phyloP scores from a whole-genome alignment of 2,113 vertebrate genomes.

The Xenopus laevis region DNA sequence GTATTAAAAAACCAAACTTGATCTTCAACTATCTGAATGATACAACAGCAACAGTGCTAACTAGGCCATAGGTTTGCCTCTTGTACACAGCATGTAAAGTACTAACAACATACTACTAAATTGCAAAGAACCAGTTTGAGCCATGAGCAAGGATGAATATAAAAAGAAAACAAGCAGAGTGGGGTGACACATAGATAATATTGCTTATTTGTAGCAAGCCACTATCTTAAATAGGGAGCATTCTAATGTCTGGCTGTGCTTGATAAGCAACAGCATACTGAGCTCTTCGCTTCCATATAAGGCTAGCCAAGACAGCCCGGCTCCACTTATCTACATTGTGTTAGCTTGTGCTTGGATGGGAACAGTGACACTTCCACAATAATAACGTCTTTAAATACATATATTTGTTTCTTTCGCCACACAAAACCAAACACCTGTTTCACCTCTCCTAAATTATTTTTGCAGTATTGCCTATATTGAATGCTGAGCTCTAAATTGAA shows the following conservation, averaged over 20 bases:
- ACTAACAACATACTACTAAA: too few relatives aligned
- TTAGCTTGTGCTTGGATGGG: conserved; percentile 23
- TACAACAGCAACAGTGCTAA: too few relatives aligned
- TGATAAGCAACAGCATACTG: conserved; percentile 25
- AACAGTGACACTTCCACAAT: conserved; percentile 26
- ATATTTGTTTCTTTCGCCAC: too few relatives aligned
- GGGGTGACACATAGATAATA: conserved; percentile 21
- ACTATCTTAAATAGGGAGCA: conserved; percentile 29
- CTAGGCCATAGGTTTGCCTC: too few relatives aligned
- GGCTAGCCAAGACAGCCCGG: conserved; percentile 9
- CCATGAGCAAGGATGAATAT: too few relatives aligned
- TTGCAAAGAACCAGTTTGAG: too few relatives aligned
- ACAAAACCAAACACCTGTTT: too few relatives aligned
- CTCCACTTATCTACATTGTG: conserved; percentile 25
- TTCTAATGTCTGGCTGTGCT: conserved; percentile 16
- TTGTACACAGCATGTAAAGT: too few relatives aligned
- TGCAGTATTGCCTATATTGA: too few relatives aligned
- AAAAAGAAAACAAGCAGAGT: neutral
- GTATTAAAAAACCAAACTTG: too few relatives aligned
- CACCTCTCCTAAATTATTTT: too few relatives aligned
- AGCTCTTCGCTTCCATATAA: conserved; percentile 26
- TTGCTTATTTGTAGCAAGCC: conserved; percentile 33
- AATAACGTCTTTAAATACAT: neutral
- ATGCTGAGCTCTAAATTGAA: neutral
- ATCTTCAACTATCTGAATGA: too few relatives aligned